Evolutionary conservation across 2,888 invertebrate species (phyloP).

Genomic region (Folsomia candida): DNA sequence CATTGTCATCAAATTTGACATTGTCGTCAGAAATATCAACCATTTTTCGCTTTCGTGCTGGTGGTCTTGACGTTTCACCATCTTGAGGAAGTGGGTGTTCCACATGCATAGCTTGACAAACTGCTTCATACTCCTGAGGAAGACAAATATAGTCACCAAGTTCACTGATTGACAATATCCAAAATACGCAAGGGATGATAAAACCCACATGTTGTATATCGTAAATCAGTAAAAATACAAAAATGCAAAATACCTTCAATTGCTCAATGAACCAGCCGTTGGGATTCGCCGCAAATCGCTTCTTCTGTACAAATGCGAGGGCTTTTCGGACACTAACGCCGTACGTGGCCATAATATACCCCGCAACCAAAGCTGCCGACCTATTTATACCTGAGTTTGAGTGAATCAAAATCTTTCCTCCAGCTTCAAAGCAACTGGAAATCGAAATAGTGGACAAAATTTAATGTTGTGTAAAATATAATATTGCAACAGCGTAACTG

Average conservation of each 20-base stretch:
- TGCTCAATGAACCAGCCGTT: slow-evolving; percentile 67
- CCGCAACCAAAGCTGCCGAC: slow-evolving; percentile 67
- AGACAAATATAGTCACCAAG: too few relatives aligned
- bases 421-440: slow-evolving; percentile 56
- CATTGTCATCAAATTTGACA: neutral
- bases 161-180: too few relatives aligned
- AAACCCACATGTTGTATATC: neutral
- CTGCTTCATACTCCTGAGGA: slow-evolving; percentile 67
- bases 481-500: too few relatives aligned
- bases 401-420: slow-evolving; percentile 65
- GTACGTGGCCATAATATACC: slow-evolving; percentile 66
- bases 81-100: slow-evolving; percentile 21
- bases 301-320: slow-evolving; percentile 61
- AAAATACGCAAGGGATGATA: too few relatives aligned
- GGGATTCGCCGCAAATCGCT: slow-evolving; percentile 65
- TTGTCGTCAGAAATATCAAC: too few relatives aligned
- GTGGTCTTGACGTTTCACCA: neutral
- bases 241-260: slow-evolving; percentile 51
- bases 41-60: slow-evolving; percentile 10
- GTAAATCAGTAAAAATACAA: neutral
- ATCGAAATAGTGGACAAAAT: neutral
- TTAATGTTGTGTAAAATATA: neutral
- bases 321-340: slow-evolving; percentile 55
- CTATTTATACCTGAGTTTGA: slow-evolving; percentile 68
- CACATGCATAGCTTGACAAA: slow-evolving; percentile 62